A percentile compares a stretch with the other conserved stretches of the same genome.
Conservation (phyloP, 2,113 vertebrate species). For the Prunella himalayana region DNA sequence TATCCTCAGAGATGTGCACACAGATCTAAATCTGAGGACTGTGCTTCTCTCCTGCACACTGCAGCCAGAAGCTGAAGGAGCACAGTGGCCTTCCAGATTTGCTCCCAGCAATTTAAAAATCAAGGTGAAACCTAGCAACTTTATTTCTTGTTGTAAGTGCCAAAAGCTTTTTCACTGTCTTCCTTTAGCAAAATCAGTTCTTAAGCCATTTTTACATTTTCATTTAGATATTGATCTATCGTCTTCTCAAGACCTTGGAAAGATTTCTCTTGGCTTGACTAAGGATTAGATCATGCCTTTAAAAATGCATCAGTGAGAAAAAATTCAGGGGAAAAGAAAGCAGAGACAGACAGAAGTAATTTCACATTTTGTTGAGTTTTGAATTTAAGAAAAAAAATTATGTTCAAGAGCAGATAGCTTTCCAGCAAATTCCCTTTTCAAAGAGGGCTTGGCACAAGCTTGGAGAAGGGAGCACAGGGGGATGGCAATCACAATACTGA, state of each 20-base stretch:
- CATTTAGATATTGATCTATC: neutral
- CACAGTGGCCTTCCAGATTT: neutral
- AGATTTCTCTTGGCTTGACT: neutral
- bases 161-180: neutral
- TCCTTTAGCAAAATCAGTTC: neutral
- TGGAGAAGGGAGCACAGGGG: neutral
- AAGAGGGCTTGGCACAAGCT: neutral
- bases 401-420: neutral
- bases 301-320: neutral
- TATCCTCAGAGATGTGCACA: accelerated
- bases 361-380: neutral
- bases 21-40: neutral
- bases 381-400: neutral
- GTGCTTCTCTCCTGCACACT: neutral
- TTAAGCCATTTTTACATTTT: neutral
- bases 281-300: neutral
- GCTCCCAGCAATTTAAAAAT: neutral
- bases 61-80: neutral
- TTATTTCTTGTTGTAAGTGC: neutral
- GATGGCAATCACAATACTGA: neutral
- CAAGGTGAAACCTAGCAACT: neutral
- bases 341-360: neutral
- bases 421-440: neutral
- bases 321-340: neutral
- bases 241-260: neutral